These are phyloP conservation scores for Megalops atlanticus DNA, from an alignment of 2,113 vertebrate genomes.

Conservation along the genomic window DNA sequence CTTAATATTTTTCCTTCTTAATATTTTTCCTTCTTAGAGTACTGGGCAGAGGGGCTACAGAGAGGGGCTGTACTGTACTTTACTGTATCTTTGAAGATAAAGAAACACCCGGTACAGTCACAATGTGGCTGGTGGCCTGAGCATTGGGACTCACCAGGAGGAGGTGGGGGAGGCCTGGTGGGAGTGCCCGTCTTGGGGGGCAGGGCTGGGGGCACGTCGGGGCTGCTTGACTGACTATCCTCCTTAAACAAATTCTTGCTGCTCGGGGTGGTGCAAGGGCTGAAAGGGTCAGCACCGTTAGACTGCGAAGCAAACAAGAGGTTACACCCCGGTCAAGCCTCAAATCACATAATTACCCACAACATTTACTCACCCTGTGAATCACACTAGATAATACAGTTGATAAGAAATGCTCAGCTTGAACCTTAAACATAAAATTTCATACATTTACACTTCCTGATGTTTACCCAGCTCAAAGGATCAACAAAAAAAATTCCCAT, in stretches of 20 bases:
- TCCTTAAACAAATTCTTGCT: conserved; percentile 87
- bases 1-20: too few relatives aligned
- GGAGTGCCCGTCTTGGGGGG: conserved; percentile 95
- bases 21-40: neutral
- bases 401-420: neutral
- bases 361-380: neutral
- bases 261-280: conserved; percentile 59
- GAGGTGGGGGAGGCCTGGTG: conserved; percentile 91
- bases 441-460: neutral
- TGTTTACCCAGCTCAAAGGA: neutral
- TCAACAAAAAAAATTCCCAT: neutral
- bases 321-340: neutral
- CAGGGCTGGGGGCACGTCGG: conserved; percentile 90
- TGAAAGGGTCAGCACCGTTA: conserved; percentile 82
- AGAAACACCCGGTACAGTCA: too few relatives aligned
- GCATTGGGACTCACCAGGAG: conserved; percentile 78
- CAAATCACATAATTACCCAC: neutral
- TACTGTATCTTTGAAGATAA: too few relatives aligned
- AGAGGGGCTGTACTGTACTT: too few relatives aligned
- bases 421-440: neutral
- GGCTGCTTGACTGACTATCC: conserved; percentile 64
- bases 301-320: conserved; percentile 68
- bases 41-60: neutral
- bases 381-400: neutral
- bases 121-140: neutral